Base-by-base conservation (phyloP, 2,888 invertebrate species). In the Sesia apiformis region DNA sequence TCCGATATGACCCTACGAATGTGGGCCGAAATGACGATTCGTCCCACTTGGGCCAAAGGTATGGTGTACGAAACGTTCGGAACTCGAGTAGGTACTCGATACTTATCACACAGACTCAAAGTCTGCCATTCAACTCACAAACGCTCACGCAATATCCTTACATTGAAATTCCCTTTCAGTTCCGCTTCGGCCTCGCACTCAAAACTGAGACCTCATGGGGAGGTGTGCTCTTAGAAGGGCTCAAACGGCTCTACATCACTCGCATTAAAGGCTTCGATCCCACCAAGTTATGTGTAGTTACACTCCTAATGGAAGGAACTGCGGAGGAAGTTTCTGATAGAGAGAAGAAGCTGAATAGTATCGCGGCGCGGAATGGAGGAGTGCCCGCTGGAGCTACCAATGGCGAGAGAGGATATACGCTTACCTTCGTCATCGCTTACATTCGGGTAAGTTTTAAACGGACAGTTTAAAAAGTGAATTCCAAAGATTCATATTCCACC, bases 341-440 rank as follows among this genome's bases (percentile, higher is more conserved):
- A 0, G 86, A 88, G 70, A 69, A 92, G 67, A 90, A 91, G 57
- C 93, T 99, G 53, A 95, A 97, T 76, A 90, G 88, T 6, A 94
- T 98, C 51, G 97, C 96, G 0, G 90, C 91, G 2, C 78, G 91
- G 57, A 93, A 90, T 74, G 94, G 95, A 0, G 99, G 98, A 0
- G 88, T 98, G 40, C 93, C 97, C 0, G 98, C 96, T 0, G 99
- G 99, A 0, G 96, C 96, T 49, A 94, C 93, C 54, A 99, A 99
- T 72, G 99, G 99, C 0, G 95, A 97, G 77, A 92, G 97, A 46
- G 99, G 99, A 3, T 99, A 99, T 75, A 94, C 96, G 70, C 90
- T 99, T 51, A 99, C 99, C 0, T 99, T 98, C 78, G 97, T 98
- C 56, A 99, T 99, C 62, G 99, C 99, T 5, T 99, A 99, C 76